Base-by-base conservation (phyloP, 2,113 vertebrate species). In the Aythya baeri region DNA sequence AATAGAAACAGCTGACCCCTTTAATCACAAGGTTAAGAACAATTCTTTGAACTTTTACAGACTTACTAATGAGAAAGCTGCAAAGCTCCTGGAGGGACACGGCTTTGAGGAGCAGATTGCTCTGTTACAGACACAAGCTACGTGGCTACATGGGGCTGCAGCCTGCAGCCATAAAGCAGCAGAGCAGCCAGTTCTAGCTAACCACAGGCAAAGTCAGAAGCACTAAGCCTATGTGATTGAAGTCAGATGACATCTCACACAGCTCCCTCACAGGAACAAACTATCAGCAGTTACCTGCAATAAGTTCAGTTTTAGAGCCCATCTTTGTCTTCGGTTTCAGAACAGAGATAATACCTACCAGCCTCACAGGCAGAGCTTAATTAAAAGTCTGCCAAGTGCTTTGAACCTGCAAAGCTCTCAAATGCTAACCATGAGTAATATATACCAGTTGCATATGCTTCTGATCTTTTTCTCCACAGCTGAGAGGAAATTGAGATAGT, bases 401-500 rank as follows among this genome's bases (percentile, higher is more conserved):
- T 90, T 96, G 92, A 96, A 96, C 80, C 76, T 84, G 90, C 49
- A 81, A 86, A 94, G 74, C 76, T 89, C 78, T 83, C 86, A 79
- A 91, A 89, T 12, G 31, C 86, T 86, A 59, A 72, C 90, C 77
- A 82, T 78, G 93, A 97, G 31, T 93, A 94, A 88, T 3, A 70
- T 76, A 85, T 49, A 82, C 70, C 86, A 86, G 88, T 92, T 83
- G 79, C 73, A 57, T 18, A 78, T 0, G 29, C 88, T 92, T 94
- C 95, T 96, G 86, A 92, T 95, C 83, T 65, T 61, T 73, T 85
- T 92, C 89, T 86, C 77, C 91, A 76, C 93, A 93, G 92, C 92
- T 87, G 92, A 95, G 93, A 96, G 96, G 90, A 93, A 93, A 95
- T 41, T 65, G 83, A 96, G 90, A 95, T 87, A 65, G 73, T 6